Evolutionary conservation across 2,888 invertebrate species (phyloP).

Genomic region (Oxyscelio sp.): DNA sequence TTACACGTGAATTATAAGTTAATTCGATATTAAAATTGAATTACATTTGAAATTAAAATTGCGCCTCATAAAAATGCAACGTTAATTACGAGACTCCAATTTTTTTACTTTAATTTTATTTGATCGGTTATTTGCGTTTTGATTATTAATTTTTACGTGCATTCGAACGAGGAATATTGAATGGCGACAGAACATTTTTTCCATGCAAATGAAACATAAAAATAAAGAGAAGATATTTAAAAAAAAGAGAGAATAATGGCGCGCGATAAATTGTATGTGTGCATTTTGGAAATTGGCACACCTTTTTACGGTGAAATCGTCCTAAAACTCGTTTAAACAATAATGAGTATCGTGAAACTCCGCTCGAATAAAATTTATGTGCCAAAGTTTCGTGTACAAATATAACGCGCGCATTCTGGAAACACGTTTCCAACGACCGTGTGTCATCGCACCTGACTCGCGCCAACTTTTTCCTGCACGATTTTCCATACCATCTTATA

Average conservation of each 20-base stretch:
- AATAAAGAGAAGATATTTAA: background rate
- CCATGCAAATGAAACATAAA: background rate
- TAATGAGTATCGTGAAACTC: slow-evolving; percentile 53
- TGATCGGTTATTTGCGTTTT: slow-evolving; percentile 11
- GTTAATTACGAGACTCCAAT: slow-evolving; percentile 19
- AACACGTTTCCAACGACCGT: slow-evolving; percentile 37
- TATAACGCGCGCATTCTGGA: slow-evolving; percentile 8
- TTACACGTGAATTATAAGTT: slow-evolving; percentile 52
- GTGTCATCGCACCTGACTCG: slow-evolving; percentile 49
- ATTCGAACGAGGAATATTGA: background rate
- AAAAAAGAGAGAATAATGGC: background rate
- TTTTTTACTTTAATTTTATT: slow-evolving; percentile 7
- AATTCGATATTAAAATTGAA: slow-evolving; percentile 55
- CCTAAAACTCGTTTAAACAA: slow-evolving; percentile 50
- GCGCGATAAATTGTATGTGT: slow-evolving; percentile 31
- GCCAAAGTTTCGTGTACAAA: slow-evolving; percentile 55
- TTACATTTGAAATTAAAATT: slow-evolving; percentile 50
- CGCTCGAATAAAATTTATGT: slow-evolving; percentile 58
- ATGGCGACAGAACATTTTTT: background rate
- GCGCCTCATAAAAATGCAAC: slow-evolving; percentile 37
- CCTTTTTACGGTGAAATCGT: slow-evolving; percentile 39
- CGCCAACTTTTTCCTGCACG: slow-evolving; percentile 29
- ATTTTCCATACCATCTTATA: slow-evolving; percentile 37
- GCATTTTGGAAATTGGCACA: slow-evolving; percentile 39
- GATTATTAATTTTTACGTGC: background rate